Evolutionary conservation across 2,888 invertebrate genomes (phyloP).

Genomic region (Masnerella sp.): DNA sequence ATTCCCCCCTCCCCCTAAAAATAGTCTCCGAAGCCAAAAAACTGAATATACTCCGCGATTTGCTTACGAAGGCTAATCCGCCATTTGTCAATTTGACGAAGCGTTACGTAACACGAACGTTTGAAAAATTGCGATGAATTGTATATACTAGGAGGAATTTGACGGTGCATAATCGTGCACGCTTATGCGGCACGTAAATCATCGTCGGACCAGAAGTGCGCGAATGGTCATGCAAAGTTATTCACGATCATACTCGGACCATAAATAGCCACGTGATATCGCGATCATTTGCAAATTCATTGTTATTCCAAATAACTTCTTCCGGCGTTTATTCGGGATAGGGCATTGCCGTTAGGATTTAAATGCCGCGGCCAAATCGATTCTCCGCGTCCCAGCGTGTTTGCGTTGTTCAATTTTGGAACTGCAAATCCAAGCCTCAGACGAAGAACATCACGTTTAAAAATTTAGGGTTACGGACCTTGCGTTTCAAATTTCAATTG

Average conservation of each 20-base stretch:
- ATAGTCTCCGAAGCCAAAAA: too few relatives aligned
- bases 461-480: too few relatives aligned
- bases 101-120: background rate
- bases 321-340: background rate
- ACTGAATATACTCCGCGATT: too few relatives aligned
- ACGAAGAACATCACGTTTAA: too few relatives aligned
- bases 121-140: conserved; percentile 19
- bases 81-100: conserved; percentile 69
- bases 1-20: too few relatives aligned
- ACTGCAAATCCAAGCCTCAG: too few relatives aligned
- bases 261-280: conserved; percentile 17
- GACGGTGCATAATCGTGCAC: conserved; percentile 27
- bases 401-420: background rate
- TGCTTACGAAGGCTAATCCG: too few relatives aligned
- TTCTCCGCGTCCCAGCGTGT: too few relatives aligned
- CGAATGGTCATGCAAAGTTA: conserved; percentile 33
- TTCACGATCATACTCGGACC: conserved; percentile 18
- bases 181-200: conserved; percentile 21
- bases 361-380: too few relatives aligned
- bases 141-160: conserved; percentile 8
- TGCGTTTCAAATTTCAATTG: too few relatives aligned
- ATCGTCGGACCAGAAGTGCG: conserved; percentile 6
- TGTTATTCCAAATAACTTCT: conserved; percentile 22
- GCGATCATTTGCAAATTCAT: conserved; percentile 22
- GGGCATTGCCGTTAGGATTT: too few relatives aligned